These are phyloP conservation scores for Atethmia centrago DNA, from an alignment of 2,888 invertebrate genomes.

Conservation along the genomic window DNA sequence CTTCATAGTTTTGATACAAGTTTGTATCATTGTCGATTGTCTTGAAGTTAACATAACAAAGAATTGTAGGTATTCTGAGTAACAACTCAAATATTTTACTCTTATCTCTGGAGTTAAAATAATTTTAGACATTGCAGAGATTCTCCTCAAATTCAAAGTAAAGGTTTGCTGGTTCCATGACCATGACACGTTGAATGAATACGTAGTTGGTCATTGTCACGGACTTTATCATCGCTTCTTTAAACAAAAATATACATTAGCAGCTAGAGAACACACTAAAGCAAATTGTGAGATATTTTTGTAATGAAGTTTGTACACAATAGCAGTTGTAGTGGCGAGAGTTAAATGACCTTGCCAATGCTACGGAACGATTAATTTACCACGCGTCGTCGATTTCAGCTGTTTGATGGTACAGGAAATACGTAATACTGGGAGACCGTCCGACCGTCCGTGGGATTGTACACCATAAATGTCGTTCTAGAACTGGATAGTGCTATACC, in stretches of 20 bases:
- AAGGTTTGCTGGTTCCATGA: constrained; percentile 6
- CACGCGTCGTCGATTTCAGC: constrained; percentile 78
- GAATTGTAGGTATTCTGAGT: constrained; percentile 44
- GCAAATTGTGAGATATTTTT: constrained; percentile 57
- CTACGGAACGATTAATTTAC: constrained; percentile 76
- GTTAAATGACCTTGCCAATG: constrained; percentile 81
- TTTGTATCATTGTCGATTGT: constrained; percentile 32
- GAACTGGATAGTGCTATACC: not conserved
- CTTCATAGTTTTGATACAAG: constrained; percentile 48
- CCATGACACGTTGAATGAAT: constrained; percentile 44
- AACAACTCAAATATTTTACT: constrained; percentile 30
- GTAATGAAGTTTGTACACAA: constrained; percentile 60
- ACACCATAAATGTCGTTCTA: constrained; percentile 34
- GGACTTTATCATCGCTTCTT: constrained; percentile 30
- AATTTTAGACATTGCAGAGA: constrained; percentile 24
- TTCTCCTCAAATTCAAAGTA: constrained; percentile 26
- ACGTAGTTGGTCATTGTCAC: constrained; percentile 46
- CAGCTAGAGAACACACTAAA: constrained; percentile 24
- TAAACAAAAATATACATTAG: constrained; percentile 39
- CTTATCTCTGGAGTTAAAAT: constrained; percentile 36
- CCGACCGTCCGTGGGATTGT: too few relatives aligned
- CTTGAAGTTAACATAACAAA: constrained; percentile 47
- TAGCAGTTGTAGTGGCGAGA: constrained; percentile 66
- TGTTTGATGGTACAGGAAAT: constrained; percentile 77
- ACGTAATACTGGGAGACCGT: constrained; percentile 62